A percentile compares a stretch with the other conserved stretches of the same genome.
Evolutionary conservation across 2,888 invertebrate genomes (phyloP).

Genomic region (Dorcus parallelipipedus): DNA sequence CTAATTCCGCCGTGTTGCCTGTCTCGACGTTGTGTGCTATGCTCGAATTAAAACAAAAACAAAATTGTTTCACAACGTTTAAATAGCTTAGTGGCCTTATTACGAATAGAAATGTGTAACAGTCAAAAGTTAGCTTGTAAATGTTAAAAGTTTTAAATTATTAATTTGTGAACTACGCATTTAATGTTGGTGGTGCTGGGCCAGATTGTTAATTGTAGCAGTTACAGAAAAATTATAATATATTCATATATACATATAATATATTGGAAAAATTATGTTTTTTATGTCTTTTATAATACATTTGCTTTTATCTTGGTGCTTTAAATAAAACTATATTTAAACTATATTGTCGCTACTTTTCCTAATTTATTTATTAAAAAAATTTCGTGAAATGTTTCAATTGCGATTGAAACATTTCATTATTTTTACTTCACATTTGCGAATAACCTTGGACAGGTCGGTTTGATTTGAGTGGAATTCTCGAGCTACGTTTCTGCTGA

Average conservation of each 20-base stretch:
- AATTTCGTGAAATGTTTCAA: too few relatives aligned
- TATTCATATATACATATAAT: conserved; percentile 2
- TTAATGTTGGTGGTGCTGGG: conserved; percentile 13
- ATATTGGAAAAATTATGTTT: conserved; percentile 14
- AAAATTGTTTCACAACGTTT: not conserved
- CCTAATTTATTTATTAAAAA: too few relatives aligned
- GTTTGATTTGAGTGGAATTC: too few relatives aligned
- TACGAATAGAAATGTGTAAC: conserved; percentile 8
- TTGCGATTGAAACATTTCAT: too few relatives aligned
- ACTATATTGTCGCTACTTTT: not conserved
- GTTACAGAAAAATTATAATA: conserved; percentile 7
- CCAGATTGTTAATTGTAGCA: conserved; percentile 5
- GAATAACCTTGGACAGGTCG: too few relatives aligned
- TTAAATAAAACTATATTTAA: not conserved
- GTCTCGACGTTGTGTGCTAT: not conserved
- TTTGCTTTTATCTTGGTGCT: conserved; percentile 1
- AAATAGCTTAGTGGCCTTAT: conserved; percentile 20
- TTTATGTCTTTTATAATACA: conserved; percentile 15
- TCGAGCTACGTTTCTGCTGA: too few relatives aligned
- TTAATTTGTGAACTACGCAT: conserved; percentile 7
- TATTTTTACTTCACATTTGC: too few relatives aligned
- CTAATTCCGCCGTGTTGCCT: conserved; percentile 7
- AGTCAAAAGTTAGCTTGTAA: not conserved
- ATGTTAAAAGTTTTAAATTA: conserved; percentile 6
- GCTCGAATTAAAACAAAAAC: not conserved